Evolutionary conservation across 2,113 vertebrate species (phyloP).

Genomic region (Channa argus): DNA sequence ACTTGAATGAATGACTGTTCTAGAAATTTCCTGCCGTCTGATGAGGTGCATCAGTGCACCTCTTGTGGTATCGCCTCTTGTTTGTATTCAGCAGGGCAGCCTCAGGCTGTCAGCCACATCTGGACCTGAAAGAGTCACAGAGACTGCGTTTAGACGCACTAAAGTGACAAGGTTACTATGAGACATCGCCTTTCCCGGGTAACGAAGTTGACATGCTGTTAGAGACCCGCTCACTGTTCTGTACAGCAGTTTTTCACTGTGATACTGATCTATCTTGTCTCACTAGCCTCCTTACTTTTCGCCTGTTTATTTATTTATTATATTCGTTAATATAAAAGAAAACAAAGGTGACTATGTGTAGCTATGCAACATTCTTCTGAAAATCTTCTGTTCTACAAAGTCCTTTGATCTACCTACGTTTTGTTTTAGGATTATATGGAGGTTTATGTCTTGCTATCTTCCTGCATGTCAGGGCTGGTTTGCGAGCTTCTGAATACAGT

Average conservation of each 20-base stretch:
- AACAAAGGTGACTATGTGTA: background rate
- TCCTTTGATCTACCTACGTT: background rate
- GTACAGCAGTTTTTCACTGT: background rate
- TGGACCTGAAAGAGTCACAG: background rate
- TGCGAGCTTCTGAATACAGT: too few species aligned
- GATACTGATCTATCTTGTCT: background rate
- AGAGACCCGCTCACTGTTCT: slow-evolving; percentile 7
- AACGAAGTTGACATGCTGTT: too few species aligned
- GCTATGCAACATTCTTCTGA: too few species aligned
- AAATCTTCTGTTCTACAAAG: background rate
- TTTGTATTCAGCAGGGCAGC: background rate
- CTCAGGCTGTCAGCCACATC: slow-evolving; percentile 16
- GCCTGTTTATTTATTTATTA: background rate
- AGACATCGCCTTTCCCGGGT: too few species aligned
- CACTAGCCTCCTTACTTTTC: background rate
- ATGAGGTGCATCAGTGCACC: background rate
- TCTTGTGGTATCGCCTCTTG: too few species aligned
- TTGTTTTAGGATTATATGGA: background rate
- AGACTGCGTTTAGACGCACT: too few species aligned
- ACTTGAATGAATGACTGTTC: slow-evolving; percentile 53
- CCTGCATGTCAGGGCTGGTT: too few species aligned
- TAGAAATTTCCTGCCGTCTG: slow-evolving; percentile 50
- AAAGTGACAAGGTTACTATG: too few species aligned
- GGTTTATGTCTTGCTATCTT: background rate
- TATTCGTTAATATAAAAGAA: background rate